Percentiles rank a stretch among this genome's conserved stretches.
Evolutionary conservation across 2,888 invertebrate genomes (phyloP).

Genomic region (Alitta virens): DNA sequence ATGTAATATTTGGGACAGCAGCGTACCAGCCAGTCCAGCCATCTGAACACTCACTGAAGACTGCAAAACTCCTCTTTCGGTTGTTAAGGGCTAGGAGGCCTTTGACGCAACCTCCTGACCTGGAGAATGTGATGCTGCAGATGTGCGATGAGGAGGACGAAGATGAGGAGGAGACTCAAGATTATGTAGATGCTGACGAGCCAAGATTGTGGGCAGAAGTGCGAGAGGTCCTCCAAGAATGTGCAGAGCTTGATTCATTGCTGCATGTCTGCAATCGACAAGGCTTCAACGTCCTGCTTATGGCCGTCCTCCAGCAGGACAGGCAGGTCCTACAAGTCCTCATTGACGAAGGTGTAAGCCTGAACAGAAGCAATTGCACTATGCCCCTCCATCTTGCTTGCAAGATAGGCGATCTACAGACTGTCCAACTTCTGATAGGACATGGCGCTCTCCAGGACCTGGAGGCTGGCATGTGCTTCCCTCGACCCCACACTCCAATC

Average conservation of each 20-base stretch:
- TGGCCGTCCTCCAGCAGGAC: slow-evolving; percentile 61
- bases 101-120: background rate
- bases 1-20: slow-evolving; percentile 24
- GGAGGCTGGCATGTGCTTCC: slow-evolving; percentile 75
- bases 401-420: slow-evolving; percentile 68
- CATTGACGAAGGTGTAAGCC: slow-evolving; percentile 15
- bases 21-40: slow-evolving; percentile 17
- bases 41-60: slow-evolving; percentile 12
- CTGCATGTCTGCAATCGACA: slow-evolving; percentile 61
- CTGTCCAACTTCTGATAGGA: slow-evolving; percentile 68
- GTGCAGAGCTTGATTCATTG: slow-evolving; percentile 8
- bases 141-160: too few relatives aligned
- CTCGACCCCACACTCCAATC: slow-evolving; percentile 65
- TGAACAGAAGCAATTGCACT: slow-evolving; percentile 61
- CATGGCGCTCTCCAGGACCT: slow-evolving; percentile 71
- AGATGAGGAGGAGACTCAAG: too few relatives aligned
- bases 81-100: slow-evolving; percentile 1
- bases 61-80: slow-evolving; percentile 16
- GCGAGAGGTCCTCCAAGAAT: slow-evolving; percentile 2
- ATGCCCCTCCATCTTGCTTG: slow-evolving; percentile 75
- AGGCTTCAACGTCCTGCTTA: slow-evolving; percentile 72
- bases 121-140: background rate
- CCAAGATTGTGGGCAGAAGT: slow-evolving; percentile 3
- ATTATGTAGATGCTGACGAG: slow-evolving; percentile 6
- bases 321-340: slow-evolving; percentile 21